Conservation (phyloP, 1,140 invertebrate genomes). For the Drosophila takahashii region DNA sequence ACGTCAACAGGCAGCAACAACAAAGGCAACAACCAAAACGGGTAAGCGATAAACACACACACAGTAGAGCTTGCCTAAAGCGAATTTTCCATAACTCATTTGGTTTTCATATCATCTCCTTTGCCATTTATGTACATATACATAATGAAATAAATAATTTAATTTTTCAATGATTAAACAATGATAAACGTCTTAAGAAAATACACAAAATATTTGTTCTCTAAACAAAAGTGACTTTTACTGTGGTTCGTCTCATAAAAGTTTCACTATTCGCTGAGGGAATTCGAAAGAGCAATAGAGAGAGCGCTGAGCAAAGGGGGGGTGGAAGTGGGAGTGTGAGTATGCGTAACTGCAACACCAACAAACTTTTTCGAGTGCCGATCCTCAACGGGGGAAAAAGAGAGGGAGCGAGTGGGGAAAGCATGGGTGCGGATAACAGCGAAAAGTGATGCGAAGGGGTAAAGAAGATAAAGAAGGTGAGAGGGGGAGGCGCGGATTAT, state of each 20-base stretch:
- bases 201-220: neutral
- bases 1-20: slow-evolving; percentile 41
- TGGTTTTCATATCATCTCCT: neutral
- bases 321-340: slow-evolving; percentile 6
- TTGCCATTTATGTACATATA: neutral
- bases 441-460: neutral
- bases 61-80: neutral
- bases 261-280: neutral
- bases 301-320: neutral
- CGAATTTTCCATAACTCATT: neutral
- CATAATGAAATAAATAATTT: too few relatives aligned
- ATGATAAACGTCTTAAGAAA: too few relatives aligned
- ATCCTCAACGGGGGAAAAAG: slow-evolving; percentile 13
- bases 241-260: neutral
- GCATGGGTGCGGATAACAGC: slow-evolving; percentile 9
- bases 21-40: slow-evolving; percentile 25
- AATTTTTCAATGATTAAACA: neutral
- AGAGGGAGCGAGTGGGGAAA: neutral
- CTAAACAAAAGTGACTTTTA: neutral
- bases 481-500: slow-evolving; percentile 13
- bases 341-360: slow-evolving; percentile 22
- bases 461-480: neutral
- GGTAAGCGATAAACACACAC: slow-evolving; percentile 50
- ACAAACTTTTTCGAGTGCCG: slow-evolving; percentile 18
- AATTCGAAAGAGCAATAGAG: slow-evolving; percentile 9